Percentiles rank a stretch among this genome's conserved stretches.
Evolutionary conservation across 2,113 vertebrate genomes (phyloP).

Genomic region (Podarcis raffonei): DNA sequence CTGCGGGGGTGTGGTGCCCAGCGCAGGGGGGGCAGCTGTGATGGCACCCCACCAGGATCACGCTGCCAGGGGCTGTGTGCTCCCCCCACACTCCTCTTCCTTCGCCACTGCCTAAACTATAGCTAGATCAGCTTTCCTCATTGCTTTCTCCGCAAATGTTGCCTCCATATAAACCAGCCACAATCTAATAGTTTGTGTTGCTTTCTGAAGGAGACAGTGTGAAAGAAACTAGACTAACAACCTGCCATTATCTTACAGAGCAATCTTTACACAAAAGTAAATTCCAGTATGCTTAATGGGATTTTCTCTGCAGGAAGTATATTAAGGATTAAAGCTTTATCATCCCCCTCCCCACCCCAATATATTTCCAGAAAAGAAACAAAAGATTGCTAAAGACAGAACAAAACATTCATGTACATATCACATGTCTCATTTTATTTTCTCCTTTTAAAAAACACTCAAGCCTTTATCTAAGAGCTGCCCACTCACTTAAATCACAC

Average conservation of each 20-base stretch:
- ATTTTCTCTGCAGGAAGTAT: not conserved
- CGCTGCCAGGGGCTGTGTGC: too few species aligned
- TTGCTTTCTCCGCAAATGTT: not conserved
- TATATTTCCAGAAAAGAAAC: slow-evolving; percentile 14
- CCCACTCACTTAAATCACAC: slow-evolving; percentile 34
- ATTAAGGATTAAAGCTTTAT: not conserved
- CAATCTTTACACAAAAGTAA: not conserved
- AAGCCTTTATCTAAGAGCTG: slow-evolving; percentile 40
- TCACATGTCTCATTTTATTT: slow-evolving; percentile 19
- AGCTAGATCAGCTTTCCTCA: not conserved
- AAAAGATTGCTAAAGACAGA: slow-evolving; percentile 11
- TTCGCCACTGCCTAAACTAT: not conserved
- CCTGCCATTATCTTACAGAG: not conserved
- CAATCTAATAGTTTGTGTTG: not conserved
- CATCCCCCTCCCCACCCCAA: not conserved
- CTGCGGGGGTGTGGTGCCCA: too few species aligned
- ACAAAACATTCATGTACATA: not conserved
- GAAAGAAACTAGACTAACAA: not conserved
- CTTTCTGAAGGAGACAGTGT: not conserved
- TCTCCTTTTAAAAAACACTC: slow-evolving; percentile 5
- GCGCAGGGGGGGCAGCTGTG: too few species aligned
- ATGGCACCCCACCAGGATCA: too few species aligned
- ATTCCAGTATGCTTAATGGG: not conserved
- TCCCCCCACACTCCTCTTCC: too few species aligned
- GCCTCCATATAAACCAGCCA: not conserved